phyloP scores from a whole-genome alignment of 1,140 invertebrate genomes.

The Pachypeltis micranthus region DNA sequence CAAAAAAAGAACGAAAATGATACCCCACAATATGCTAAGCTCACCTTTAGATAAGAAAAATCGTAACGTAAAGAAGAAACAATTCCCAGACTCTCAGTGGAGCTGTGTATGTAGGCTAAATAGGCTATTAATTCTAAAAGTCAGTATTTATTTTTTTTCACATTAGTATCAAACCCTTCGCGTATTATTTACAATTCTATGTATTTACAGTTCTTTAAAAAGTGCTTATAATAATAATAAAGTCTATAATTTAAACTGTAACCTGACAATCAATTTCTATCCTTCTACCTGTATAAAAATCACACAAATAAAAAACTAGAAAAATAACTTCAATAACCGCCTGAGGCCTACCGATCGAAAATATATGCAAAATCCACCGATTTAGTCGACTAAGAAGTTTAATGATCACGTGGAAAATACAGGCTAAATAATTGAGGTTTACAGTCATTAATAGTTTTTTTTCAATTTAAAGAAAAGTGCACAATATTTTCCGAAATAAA shows the following conservation, averaged over 20 bases:
- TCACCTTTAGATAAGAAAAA: neutral
- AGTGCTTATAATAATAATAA: slow-evolving; percentile 16
- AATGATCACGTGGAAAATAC: too few species aligned
- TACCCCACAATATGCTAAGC: too few species aligned
- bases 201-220: slow-evolving; percentile 11
- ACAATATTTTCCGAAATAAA: too few species aligned
- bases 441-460: too few species aligned
- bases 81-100: slow-evolving; percentile 11
- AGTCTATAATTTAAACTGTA: slow-evolving; percentile 16
- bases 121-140: slow-evolving; percentile 6
- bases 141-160: slow-evolving; percentile 12
- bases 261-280: slow-evolving; percentile 14
- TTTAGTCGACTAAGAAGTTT: too few species aligned
- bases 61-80: neutral
- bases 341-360: too few species aligned
- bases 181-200: slow-evolving; percentile 16
- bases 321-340: neutral
- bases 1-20: too few species aligned
- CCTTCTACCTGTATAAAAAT: neutral
- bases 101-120: neutral
- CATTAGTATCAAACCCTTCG: slow-evolving; percentile 14
- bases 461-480: too few species aligned
- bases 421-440: too few species aligned
- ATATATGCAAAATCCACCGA: too few species aligned
- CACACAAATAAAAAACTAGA: neutral